phyloP scores from a whole-genome alignment of 1,140 invertebrate species.

The Cyrtorhinus lividipennis region DNA sequence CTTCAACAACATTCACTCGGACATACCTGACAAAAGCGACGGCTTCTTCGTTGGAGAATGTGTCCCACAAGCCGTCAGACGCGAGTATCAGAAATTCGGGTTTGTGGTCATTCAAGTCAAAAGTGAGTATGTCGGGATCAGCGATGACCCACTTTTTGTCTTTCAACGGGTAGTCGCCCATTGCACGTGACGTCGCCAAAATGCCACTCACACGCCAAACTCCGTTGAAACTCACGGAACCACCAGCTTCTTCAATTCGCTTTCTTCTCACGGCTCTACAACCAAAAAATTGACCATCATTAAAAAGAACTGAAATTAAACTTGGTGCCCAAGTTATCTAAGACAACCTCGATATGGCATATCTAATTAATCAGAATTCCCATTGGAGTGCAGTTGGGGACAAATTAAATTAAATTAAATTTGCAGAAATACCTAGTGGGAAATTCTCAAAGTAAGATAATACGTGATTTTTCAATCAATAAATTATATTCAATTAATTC shows the following conservation, averaged over 20 bases:
- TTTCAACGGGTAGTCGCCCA: constrained; percentile 91
- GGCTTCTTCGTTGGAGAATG: constrained; percentile 86
- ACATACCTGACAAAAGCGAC: constrained; percentile 55
- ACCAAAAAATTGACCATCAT: constrained; percentile 24
- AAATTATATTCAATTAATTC: no score
- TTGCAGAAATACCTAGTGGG: no score
- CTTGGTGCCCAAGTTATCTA: not conserved
- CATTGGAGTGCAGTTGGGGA: no score
- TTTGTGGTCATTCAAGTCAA: constrained; percentile 67
- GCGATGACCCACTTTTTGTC: constrained; percentile 86
- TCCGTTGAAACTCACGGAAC: constrained; percentile 86
- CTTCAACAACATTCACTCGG: no score
- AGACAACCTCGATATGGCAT: no score
- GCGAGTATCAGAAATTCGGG: constrained; percentile 83
- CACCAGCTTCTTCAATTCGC: constrained; percentile 79
- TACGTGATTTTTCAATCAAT: no score
- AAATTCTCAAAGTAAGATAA: no score
- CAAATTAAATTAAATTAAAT: no score
- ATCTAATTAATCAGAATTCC: no score
- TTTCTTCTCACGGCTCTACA: constrained; percentile 66
- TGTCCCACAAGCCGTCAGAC: constrained; percentile 93
- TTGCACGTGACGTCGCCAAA: constrained; percentile 81
- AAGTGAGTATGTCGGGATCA: constrained; percentile 89
- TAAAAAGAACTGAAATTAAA: constrained; percentile 17
- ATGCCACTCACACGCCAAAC: constrained; percentile 94